Percentiles rank a stretch among this genome's conserved stretches.
Evolutionary conservation across 2,888 invertebrate genomes (phyloP).

Genomic region (Hydraecia micacea): DNA sequence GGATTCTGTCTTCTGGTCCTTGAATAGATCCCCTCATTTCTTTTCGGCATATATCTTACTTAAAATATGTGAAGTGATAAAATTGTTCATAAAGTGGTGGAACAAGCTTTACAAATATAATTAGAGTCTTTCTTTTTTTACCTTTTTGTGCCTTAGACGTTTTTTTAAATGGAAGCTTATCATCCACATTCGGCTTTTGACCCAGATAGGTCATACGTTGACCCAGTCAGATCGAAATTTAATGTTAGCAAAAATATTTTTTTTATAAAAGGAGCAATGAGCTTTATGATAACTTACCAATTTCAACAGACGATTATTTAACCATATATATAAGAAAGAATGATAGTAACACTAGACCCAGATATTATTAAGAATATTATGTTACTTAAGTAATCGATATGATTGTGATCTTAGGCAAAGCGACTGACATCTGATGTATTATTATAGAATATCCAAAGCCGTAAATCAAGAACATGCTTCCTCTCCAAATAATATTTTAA

Average conservation of each 20-base stretch:
- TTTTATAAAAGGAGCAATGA: not conserved
- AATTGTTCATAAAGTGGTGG: not conserved
- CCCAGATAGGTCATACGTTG: not conserved
- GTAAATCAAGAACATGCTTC: not conserved
- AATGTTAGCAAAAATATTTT: not conserved
- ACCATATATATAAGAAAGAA: not conserved
- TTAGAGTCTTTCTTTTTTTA: slow-evolving; percentile 4
- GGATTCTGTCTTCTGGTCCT: slow-evolving; percentile 14
- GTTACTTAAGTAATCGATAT: not conserved
- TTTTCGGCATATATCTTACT: not conserved
- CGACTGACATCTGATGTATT: slow-evolving; percentile 2
- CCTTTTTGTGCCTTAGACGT: not conserved
- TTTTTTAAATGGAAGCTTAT: not conserved
- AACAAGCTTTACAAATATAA: not conserved
- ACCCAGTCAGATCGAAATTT: not conserved
- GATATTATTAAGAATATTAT: slow-evolving; percentile 1
- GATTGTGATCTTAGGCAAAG: not conserved
- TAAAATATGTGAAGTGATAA: slow-evolving; percentile 4
- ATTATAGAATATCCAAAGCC: not conserved
- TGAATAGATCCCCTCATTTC: slow-evolving; percentile 6
- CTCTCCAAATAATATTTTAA: slow-evolving; percentile 2
- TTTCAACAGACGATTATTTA: not conserved
- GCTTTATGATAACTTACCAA: too few species aligned
- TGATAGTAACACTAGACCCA: not conserved
- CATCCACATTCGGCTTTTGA: not conserved